Percentiles rank a stretch among this genome's conserved stretches.
These are phyloP conservation scores for Drosophila tani DNA, from an alignment of 1,140 invertebrate genomes.

Conservation along the genomic window DNA sequence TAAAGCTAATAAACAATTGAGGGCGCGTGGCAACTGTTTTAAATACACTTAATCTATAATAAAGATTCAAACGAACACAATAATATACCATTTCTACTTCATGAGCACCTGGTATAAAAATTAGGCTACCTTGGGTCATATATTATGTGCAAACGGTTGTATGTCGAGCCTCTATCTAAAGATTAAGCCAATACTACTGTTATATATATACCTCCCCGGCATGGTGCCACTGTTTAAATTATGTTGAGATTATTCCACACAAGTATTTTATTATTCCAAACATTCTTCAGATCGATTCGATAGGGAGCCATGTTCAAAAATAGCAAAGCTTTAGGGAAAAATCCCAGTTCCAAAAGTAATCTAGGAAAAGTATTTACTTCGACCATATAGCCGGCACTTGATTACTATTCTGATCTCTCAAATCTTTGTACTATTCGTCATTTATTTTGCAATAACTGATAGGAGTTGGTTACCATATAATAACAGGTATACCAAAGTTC, in stretches of 20 bases:
- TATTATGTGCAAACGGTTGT: neutral
- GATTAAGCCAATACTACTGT: neutral
- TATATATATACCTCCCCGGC: neutral
- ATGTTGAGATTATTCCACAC: constrained; percentile 8
- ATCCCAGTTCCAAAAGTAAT: neutral
- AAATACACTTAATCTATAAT: neutral
- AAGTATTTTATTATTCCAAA: constrained; percentile 28
- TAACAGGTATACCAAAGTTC: constrained; percentile 71
- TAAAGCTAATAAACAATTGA: neutral
- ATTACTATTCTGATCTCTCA: constrained; percentile 27
- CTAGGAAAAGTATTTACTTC: neutral
- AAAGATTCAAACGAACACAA: neutral
- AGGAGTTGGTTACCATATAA: constrained; percentile 6
- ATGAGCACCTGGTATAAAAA: constrained; percentile 3
- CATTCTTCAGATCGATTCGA: constrained; percentile 1
- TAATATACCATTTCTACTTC: neutral
- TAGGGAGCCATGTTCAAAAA: constrained; percentile 10
- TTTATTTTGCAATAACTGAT: constrained; percentile 11
- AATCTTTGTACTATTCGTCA: constrained; percentile 37
- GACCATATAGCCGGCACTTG: neutral
- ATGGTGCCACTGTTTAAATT: constrained; percentile 1
- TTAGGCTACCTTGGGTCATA: constrained; percentile 5
- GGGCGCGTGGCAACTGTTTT: neutral
- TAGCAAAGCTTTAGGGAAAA: neutral
- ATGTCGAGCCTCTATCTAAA: constrained; percentile 1